Base-by-base conservation (phyloP, 1,140 invertebrate genomes). In the Zaprionus ghesquierei region DNA sequence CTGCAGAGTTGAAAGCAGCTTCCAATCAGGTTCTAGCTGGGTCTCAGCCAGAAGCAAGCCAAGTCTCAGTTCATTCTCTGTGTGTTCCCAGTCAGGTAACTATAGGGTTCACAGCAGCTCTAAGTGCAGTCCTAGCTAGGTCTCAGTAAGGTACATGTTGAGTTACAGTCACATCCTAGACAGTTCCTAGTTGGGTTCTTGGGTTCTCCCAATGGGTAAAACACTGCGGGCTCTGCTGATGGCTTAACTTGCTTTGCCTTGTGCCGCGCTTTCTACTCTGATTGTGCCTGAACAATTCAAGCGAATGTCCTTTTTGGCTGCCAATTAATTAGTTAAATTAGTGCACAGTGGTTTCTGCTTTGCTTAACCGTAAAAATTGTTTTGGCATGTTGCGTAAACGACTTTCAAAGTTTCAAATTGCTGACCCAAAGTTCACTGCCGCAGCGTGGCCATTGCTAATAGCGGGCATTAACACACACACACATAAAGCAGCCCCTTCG, bases 241-340 rank as follows among this genome's bases (percentile, higher is more conserved):
- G n/a, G n/a, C n/a, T n/a, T n/a, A n/a, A n/a, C n/a, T n/a, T 41
- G 35, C 6, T 15, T 1, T 9, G 35, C 35, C 13, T 35, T 35
- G 13, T 13, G 12, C 12, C n/a, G 5, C n/a, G n/a, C 15, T 41
- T 15, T 41, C n/a, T 1, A 8, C 9, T 2, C 41, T 46, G 18
- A 15, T 46, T 2, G 18, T n/a, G 15, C 10, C 41, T 46, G 20
- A 46, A 22, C 41, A 46, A 20, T 46, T 22, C 0, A 5, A 1
- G 18, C 18, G 12, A 35, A 9, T 22, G 9, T 22, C 5, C 18
- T 12, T 12, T 46, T 27, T n/a, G 20, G 64, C 50, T 74, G 55
- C 63, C 59, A 75, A 85, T 87, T 86, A 86, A 86, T 87, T 85
- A 78, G 78, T 78, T 87, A 71, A 85, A 85, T 86, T 86, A 86